These are phyloP conservation scores for Archaeoteleia sp. DNA, from an alignment of 2,888 invertebrate genomes.

Conservation along the genomic window DNA sequence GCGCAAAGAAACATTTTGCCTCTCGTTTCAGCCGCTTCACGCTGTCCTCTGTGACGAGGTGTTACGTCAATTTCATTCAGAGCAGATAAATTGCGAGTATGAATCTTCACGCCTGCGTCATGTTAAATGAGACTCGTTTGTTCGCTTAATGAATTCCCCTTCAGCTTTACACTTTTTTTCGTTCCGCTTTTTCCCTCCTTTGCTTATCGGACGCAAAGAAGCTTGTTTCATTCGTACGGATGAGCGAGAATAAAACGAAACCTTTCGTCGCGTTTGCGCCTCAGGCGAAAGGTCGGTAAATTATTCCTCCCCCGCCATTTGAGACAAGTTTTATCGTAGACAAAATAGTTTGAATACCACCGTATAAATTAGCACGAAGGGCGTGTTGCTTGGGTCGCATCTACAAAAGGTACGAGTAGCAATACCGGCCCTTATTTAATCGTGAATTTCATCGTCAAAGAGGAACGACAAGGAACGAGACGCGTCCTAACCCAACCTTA, in stretches of 20 bases:
- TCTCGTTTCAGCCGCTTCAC: no score
- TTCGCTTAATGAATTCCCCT: slow-evolving; percentile 43
- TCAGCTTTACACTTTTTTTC: slow-evolving; percentile 8
- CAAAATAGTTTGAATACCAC: slow-evolving; percentile 38
- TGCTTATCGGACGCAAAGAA: slow-evolving; percentile 11
- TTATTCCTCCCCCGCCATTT: slow-evolving; percentile 44
- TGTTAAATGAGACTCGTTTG: slow-evolving; percentile 39
- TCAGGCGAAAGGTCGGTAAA: slow-evolving; percentile 24
- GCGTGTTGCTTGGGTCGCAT: slow-evolving; percentile 9
- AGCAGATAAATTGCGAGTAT: slow-evolving; percentile 24
- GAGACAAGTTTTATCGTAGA: slow-evolving; percentile 41
- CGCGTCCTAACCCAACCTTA: neutral
- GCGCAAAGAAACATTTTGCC: no score
- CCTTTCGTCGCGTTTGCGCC: slow-evolving; percentile 29
- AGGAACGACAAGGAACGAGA: neutral
- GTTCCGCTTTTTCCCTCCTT: slow-evolving; percentile 23
- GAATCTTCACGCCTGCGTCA: slow-evolving; percentile 21
- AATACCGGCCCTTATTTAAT: slow-evolving; percentile 7
- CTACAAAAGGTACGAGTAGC: slow-evolving; percentile 31
- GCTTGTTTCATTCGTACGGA: slow-evolving; percentile 30
- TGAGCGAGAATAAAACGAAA: slow-evolving; percentile 38
- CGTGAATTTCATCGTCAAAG: slow-evolving; percentile 32
- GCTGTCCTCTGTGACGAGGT: no score
- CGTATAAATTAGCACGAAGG: slow-evolving; percentile 40
- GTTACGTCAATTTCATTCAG: neutral